A percentile compares a stretch with the other conserved stretches of the same genome.
These are phyloP conservation scores for Brachionus manjavacas DNA, from an alignment of 1,140 invertebrate genomes.

Conservation along the genomic window DNA sequence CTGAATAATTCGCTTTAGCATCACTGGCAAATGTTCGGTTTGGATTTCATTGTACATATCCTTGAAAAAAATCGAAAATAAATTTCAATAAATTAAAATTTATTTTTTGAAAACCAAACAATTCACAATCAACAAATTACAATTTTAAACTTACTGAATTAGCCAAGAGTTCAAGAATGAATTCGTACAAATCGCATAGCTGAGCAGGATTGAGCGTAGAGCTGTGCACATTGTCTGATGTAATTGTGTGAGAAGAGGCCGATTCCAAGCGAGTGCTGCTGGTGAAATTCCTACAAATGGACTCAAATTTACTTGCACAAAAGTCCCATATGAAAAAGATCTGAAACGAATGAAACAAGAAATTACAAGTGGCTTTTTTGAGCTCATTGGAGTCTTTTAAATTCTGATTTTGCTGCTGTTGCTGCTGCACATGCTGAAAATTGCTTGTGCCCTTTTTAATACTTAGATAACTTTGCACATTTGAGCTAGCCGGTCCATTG, in stretches of 20 bases:
- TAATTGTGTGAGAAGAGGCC: background rate
- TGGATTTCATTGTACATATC: slow-evolving; percentile 74
- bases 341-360: slow-evolving; percentile 77
- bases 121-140: no score
- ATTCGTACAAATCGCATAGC: slow-evolving; percentile 69
- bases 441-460: background rate
- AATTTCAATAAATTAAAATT: no score
- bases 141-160: slow-evolving; percentile 51
- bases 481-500: background rate
- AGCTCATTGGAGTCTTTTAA: background rate
- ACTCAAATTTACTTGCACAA: slow-evolving; percentile 67
- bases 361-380: slow-evolving; percentile 62
- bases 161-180: slow-evolving; percentile 72
- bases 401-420: slow-evolving; percentile 12
- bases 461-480: background rate
- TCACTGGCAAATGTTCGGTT: slow-evolving; percentile 70
- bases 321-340: slow-evolving; percentile 81
- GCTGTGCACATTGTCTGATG: slow-evolving; percentile 22
- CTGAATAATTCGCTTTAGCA: slow-evolving; percentile 65
- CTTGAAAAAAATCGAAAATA: background rate
- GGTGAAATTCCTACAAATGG: slow-evolving; percentile 59
- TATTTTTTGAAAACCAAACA: no score
- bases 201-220: slow-evolving; percentile 53
- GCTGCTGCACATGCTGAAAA: slow-evolving; percentile 27
- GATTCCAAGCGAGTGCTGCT: background rate